Conservation (phyloP, 1,140 invertebrate species). For the Sycobia sp. region DNA sequence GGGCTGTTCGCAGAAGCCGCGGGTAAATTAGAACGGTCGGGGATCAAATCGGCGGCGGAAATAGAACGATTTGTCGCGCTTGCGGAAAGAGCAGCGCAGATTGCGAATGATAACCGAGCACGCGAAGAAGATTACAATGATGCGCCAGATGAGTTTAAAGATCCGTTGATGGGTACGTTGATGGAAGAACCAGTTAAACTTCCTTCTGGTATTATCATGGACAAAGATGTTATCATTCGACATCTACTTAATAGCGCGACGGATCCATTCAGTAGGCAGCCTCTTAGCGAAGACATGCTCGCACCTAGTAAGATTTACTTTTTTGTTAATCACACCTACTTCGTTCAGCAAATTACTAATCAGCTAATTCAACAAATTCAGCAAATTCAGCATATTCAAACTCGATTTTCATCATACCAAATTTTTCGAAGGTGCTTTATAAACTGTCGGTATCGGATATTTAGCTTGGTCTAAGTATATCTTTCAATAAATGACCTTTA, state of each 20-base stretch:
- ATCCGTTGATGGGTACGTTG: conserved; percentile 96
- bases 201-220: conserved; percentile 95
- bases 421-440: no score
- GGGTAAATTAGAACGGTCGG: conserved; percentile 75
- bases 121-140: conserved; percentile 91
- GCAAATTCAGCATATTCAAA: no score
- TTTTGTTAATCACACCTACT: not conserved
- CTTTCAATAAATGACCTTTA: no score
- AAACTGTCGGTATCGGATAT: no score
- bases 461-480: no score
- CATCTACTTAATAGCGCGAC: conserved; percentile 95
- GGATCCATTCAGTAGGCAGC: conserved; percentile 96
- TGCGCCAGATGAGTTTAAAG: conserved; percentile 95
- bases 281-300: conserved; percentile 87
- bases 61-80: conserved; percentile 84
- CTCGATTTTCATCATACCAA: no score
- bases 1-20: conserved; percentile 92
- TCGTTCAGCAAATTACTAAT: no score
- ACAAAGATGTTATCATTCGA: conserved; percentile 88
- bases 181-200: conserved; percentile 96
- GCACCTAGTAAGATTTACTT: conserved; percentile 67
- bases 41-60: conserved; percentile 82
- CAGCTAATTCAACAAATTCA: no score
- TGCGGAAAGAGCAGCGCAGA: conserved; percentile 78
- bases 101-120: conserved; percentile 82